Evolutionary conservation across 2,888 invertebrate genomes (phyloP), one percentile per base, ranked within the genome.

Genomic region (Phoenoteleia sp.): DNA sequence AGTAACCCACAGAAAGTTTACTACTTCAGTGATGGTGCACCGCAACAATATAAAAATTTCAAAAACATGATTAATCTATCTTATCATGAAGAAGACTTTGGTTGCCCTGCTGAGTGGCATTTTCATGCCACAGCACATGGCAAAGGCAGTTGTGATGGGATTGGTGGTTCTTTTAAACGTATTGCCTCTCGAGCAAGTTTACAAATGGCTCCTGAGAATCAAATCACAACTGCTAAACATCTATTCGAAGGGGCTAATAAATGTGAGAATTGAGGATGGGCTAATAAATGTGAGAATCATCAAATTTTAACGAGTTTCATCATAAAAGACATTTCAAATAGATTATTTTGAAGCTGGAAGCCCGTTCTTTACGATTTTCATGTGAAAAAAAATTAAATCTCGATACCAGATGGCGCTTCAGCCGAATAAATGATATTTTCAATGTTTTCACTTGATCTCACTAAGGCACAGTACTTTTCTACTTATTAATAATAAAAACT

Each of bases 21-120:
- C 60, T 76, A 76, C 19, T 71, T 76, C 27, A 47, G 56, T 33
- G 76, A 71, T 27, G 72, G 72, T 25, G 80, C 64, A 5, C 72
- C 80, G 7, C 77, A 77, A 60, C 82, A 83, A 39, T 77, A 67
- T 29, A 80, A 80, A 74, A 81, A 74, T 67, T 66, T 25, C n/a
- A 74, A 66, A 15, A 67, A 81, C 25, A 58, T 84, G 25, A 49
- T 72, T 7, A 62, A 74, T 25, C 17, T 62, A 11, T 74, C 1
- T 5, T 42, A 62, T 49, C 52, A 62, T 52, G 39, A 74, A 27
- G 25, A 52, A 25, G 33, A 74, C 27, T 62, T 60, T n/a, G 72
- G 49, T 13, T 72, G 49, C 60, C 3, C 47, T 36, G 47, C 60
- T 25, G 36, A 72, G 21, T 74, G 49, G 60, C 62, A 62, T 42